phyloP scores from a whole-genome alignment of 2,797 vertebrate species.

The Odontamblyopus rebecca region DNA sequence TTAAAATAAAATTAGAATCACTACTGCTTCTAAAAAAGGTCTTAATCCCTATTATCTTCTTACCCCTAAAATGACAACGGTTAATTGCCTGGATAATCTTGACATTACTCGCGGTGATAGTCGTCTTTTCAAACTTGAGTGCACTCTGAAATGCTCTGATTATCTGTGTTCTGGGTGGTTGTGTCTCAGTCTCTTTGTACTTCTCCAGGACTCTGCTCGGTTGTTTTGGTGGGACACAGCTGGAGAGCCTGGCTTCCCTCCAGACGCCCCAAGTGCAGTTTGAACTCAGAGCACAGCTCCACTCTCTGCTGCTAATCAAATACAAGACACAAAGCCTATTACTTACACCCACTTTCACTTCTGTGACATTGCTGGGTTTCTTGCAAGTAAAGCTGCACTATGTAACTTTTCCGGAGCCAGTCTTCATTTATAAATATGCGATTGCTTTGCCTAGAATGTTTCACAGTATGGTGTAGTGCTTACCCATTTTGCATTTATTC shows the following conservation, averaged over 20 bases:
- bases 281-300: not conserved
- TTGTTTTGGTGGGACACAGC: constrained; percentile 30
- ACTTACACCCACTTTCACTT: not conserved
- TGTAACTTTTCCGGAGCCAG: too few species aligned
- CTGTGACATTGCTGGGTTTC: not conserved
- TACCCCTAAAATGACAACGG: not conserved
- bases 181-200: not conserved
- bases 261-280: constrained; percentile 23
- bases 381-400: too few species aligned
- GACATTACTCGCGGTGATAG: not conserved
- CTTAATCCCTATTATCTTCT: too few species aligned
- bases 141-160: not conserved
- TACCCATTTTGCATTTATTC: too few species aligned
- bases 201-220: constrained; percentile 9
- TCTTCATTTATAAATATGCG: too few species aligned
- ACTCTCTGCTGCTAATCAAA: not conserved
- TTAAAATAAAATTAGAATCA: too few species aligned
- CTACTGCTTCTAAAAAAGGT: too few species aligned
- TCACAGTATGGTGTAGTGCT: too few species aligned
- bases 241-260: constrained; percentile 22
- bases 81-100: not conserved
- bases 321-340: not conserved
- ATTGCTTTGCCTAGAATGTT: too few species aligned
- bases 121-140: not conserved
- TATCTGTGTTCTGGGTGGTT: not conserved